phyloP scores from a whole-genome alignment of 1,140 invertebrate genomes.

The Stegodyphus mimosarum region DNA sequence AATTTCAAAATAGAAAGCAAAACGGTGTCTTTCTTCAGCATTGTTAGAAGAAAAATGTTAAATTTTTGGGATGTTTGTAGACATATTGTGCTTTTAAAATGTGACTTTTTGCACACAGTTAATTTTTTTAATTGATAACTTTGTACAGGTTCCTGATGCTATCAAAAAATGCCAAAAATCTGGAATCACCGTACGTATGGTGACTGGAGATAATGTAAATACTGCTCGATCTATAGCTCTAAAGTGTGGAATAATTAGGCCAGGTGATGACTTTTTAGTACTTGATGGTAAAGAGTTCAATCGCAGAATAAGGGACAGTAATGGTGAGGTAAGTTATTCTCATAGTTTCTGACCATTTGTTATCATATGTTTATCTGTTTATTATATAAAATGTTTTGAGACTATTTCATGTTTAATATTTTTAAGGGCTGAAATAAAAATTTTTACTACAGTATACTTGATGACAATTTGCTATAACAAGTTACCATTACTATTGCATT shows the following conservation, averaged over 20 bases:
- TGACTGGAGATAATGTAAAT: conserved; percentile 99
- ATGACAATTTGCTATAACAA: too few species aligned
- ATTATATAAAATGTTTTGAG: too few species aligned
- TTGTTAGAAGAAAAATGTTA: too few species aligned
- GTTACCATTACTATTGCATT: too few species aligned
- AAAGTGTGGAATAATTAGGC: conserved; percentile 96
- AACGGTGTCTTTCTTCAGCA: too few species aligned
- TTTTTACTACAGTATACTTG: too few species aligned
- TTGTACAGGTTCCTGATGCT: conserved; percentile 85
- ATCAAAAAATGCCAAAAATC: conserved; percentile 96
- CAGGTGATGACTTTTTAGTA: conserved; percentile 94
- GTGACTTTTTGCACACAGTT: background rate
- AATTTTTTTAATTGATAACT: background rate
- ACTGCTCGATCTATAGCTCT: conserved; percentile 97
- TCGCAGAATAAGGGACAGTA: conserved; percentile 85
- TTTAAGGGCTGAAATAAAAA: too few species aligned
- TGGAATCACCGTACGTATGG: conserved; percentile 99
- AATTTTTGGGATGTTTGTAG: too few species aligned
- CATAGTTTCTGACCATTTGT: too few species aligned
- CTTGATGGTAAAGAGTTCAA: conserved; percentile 99
- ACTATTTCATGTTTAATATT: too few species aligned
- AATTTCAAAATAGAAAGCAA: background rate
- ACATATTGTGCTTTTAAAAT: too few species aligned
- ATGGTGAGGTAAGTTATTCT: conserved; percentile 75
- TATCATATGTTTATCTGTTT: too few species aligned